phyloP scores from a whole-genome alignment of 2,888 invertebrate species.

The Hyles lineata region DNA sequence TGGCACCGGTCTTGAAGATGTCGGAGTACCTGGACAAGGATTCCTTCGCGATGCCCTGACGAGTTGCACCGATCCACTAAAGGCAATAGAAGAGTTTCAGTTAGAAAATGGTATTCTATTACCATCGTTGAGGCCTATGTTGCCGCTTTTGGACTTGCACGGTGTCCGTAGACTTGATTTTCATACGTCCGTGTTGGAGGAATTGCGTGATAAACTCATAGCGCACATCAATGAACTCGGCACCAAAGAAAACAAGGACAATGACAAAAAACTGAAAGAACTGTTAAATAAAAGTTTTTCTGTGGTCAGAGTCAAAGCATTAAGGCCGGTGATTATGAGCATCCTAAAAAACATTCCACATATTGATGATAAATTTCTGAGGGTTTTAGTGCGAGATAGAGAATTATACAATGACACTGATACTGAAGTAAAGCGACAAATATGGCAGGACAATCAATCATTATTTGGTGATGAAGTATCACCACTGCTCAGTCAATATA shows the following conservation, averaged over 20 bases:
- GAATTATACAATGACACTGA: conserved; percentile 97
- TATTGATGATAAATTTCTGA: conserved; percentile 92
- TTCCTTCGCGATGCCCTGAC: conserved; percentile 95
- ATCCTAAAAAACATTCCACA: conserved; percentile 96
- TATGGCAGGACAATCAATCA: conserved; percentile 99
- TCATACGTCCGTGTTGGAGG: conserved; percentile 96
- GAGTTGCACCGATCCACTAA: conserved; percentile 97
- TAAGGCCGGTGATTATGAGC: conserved; percentile 97
- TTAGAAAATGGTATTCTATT: conserved; percentile 95
- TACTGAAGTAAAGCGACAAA: conserved; percentile 98
- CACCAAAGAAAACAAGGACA: conserved; percentile 87
- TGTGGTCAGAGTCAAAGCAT: conserved; percentile 94
- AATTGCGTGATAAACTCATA: conserved; percentile 87
- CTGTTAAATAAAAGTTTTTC: conserved; percentile 96
- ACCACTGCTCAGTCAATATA: conserved; percentile 96
- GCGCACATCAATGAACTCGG: conserved; percentile 94
- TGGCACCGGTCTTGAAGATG: conserved; percentile 90
- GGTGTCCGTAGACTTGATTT: conserved; percentile 97
- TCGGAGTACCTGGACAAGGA: conserved; percentile 94
- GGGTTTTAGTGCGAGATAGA: conserved; percentile 89
- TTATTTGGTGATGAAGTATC: conserved; percentile 99
- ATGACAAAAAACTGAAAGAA: conserved; percentile 94
- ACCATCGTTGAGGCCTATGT: conserved; percentile 96
- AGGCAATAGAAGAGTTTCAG: conserved; percentile 99
- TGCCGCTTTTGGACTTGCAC: conserved; percentile 97